Percentiles rank a stretch among this genome's conserved stretches.
Evolutionary conservation across 2,797 vertebrate species (phyloP).

Genomic region (Mycteria americana): DNA sequence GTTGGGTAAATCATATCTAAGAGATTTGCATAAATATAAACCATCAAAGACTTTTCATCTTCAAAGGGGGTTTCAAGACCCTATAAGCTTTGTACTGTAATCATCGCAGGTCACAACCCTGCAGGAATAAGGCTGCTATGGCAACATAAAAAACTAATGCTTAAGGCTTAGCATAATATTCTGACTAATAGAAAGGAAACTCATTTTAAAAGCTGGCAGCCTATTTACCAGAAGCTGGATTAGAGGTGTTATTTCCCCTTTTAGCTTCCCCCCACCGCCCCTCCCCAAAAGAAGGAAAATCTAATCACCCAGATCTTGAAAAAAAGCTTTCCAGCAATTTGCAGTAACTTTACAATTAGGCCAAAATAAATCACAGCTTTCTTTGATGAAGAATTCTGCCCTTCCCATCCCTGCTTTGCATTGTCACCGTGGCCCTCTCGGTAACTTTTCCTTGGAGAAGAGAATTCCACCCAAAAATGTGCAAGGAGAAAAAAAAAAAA

Average conservation of each 20-base stretch:
- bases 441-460: conserved; percentile 55
- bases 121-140: conserved; percentile 99
- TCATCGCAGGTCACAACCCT: conserved; percentile 99
- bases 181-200: conserved; percentile 87
- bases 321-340: conserved; percentile 80
- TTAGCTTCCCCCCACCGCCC: conserved; percentile 72
- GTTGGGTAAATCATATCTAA: conserved; percentile 99
- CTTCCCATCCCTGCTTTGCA: conserved; percentile 26
- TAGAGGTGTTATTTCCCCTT: conserved; percentile 88
- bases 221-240: conserved; percentile 85
- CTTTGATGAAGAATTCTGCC: conserved; percentile 62
- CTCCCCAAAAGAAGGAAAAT: conserved; percentile 74
- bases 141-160: conserved; percentile 99
- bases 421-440: background rate
- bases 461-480: conserved; percentile 35
- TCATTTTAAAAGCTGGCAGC: conserved; percentile 84
- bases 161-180: conserved; percentile 99
- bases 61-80: conserved; percentile 99
- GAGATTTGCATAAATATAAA: conserved; percentile 99
- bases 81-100: conserved; percentile 99
- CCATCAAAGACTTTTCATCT: conserved; percentile 99
- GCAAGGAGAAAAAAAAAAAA: background rate
- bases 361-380: conserved; percentile 78
- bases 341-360: conserved; percentile 81
- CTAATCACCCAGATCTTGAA: conserved; percentile 80